Evolutionary conservation across 2,113 vertebrate genomes (phyloP), one percentile per base, ranked within the genome.

Genomic region (Danio rerio): DNA sequence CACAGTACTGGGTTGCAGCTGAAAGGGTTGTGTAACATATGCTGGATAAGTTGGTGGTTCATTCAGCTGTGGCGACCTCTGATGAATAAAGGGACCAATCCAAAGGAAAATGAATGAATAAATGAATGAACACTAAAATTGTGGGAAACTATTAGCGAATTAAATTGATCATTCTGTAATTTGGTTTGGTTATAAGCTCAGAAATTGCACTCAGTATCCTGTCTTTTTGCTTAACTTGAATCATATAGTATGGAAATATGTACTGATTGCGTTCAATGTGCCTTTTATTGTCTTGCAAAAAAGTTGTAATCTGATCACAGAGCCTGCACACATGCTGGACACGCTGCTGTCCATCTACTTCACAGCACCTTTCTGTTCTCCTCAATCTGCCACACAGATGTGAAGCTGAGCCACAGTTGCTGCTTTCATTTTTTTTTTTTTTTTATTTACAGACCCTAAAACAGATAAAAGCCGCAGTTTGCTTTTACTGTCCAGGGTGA

Each of bases 381-480:
- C 7, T 15, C 84, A 83, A 82, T 88, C 72, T 86, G 87, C 73
- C n/a, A 47, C 55, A 45, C 85, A 88, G 87, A 88, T 86, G 87
- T 86, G 72, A n/a, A 59, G 21, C 40, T 59, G 43, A 76, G 52
- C 56, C 59, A 78, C 58, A 85, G n/a, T 63, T 13, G 55, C n/a
- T 63, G 71, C 74, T 88, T 86, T 65, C 70, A 86, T 87, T 78
- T 80, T 83, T 81, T 74, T 81, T 82, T 87, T 78, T 80, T 83
- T 81, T 74, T 81, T 82, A 78, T 86, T 71, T 82, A 11, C 66
- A 31, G 84, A 80, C 43, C 31, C 71, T 63, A 59, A 71, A 20
- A 62, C 56, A 77, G 75, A 86, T 87, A 84, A 81, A 77, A 80
- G 73, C 18, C 13, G 62, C 52, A 84, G 65, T 62, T 20, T 66